Evolutionary conservation across 2,113 vertebrate genomes (phyloP).

Genomic region (Lampris megalopsis): DNA sequence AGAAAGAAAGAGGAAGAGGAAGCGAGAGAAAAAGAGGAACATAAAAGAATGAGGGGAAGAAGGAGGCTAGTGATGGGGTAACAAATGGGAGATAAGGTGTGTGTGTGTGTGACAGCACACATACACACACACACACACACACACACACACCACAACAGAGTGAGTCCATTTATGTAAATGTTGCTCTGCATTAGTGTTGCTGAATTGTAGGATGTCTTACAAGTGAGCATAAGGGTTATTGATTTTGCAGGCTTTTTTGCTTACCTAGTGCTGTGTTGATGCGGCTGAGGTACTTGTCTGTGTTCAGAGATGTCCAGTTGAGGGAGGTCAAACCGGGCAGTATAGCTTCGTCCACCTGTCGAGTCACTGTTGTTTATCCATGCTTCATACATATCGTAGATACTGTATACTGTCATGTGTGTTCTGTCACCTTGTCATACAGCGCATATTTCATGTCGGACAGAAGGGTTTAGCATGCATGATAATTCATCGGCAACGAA

Average conservation of each 20-base stretch:
- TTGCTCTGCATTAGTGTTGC: conserved; percentile 13
- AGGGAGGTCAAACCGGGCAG: conserved; percentile 88
- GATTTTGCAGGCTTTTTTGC: conserved; percentile 37
- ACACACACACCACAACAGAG: background rate
- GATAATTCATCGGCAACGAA: too few relatives aligned
- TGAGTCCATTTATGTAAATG: conserved; percentile 32
- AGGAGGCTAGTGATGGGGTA: background rate
- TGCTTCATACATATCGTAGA: background rate
- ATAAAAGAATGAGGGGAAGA: background rate
- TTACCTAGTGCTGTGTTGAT: conserved; percentile 87
- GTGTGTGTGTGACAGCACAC: background rate
- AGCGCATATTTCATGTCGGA: background rate
- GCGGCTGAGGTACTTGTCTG: conserved; percentile 85
- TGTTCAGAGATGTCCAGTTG: conserved; percentile 92
- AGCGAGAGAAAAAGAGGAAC: background rate
- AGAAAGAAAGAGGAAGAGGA: background rate
- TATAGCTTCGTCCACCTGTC: conserved; percentile 86
- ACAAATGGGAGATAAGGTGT: background rate
- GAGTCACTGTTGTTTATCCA: conserved; percentile 27
- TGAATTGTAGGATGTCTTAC: conserved; percentile 29
- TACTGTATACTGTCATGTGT: background rate
- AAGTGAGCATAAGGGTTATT: conserved; percentile 19
- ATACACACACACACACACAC: background rate
- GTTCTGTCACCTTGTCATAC: background rate
- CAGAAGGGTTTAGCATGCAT: background rate